phyloP scores from a whole-genome alignment of 1,140 invertebrate species.

The Nylanderia fulva region DNA sequence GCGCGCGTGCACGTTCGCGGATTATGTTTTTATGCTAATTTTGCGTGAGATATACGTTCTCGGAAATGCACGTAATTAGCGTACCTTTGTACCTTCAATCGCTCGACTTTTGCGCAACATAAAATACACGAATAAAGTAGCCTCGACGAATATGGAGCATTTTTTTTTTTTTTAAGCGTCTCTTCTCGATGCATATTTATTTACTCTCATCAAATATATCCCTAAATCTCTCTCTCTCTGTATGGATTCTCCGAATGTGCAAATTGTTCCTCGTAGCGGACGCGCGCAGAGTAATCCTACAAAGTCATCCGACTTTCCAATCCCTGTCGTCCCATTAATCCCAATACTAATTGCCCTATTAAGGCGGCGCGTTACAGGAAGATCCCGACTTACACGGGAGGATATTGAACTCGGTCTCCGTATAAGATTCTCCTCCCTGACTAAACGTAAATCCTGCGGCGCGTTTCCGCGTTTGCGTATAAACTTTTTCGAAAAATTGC shows the following conservation, averaged over 20 bases:
- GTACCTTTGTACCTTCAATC: neutral
- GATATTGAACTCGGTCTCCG: neutral
- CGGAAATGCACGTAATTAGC: neutral
- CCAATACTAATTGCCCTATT: slow-evolving; percentile 54
- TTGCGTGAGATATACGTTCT: neutral
- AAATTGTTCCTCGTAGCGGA: neutral
- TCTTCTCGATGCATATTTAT: no score
- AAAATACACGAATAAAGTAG: neutral
- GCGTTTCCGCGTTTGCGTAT: neutral
- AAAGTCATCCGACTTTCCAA: slow-evolving; percentile 32
- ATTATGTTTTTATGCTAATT: slow-evolving; percentile 35
- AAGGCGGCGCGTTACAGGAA: slow-evolving; percentile 17
- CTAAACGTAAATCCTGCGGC: slow-evolving; percentile 24
- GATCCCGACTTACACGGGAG: slow-evolving; percentile 36
- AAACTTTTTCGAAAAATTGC: slow-evolving; percentile 45
- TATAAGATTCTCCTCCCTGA: neutral
- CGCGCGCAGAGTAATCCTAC: neutral
- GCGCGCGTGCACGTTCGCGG: slow-evolving; percentile 1
- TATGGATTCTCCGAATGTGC: neutral
- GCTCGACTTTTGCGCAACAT: neutral
- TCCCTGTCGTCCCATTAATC: slow-evolving; percentile 47
- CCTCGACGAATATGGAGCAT: no score
- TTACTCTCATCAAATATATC: neutral
- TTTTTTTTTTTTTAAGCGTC: neutral
- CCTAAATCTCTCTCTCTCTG: neutral